A percentile compares a stretch with the other conserved stretches of the same genome.
These are phyloP conservation scores for Cotesia chilonis DNA, from an alignment of 1,140 invertebrate genomes.

Conservation along the genomic window DNA sequence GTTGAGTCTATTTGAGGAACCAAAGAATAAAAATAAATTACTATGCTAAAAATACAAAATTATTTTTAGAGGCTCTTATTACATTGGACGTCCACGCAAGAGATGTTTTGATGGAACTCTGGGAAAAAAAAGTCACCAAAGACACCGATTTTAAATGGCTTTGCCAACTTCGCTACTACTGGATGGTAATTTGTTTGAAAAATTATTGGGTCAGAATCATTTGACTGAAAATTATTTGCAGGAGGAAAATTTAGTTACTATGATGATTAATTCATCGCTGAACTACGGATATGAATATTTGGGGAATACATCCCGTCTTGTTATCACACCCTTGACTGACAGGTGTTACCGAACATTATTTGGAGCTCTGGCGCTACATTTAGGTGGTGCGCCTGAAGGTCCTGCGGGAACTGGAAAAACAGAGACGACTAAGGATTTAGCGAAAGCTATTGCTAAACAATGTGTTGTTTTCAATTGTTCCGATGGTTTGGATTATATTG, in stretches of 20 bases:
- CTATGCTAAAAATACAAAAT: background rate
- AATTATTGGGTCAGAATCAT: constrained; percentile 19
- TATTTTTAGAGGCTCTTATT: constrained; percentile 78
- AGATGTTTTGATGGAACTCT: constrained; percentile 82
- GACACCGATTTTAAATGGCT: constrained; percentile 92
- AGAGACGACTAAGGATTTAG: constrained; percentile 95
- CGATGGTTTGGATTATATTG: constrained; percentile 90
- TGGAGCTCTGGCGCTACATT: constrained; percentile 85
- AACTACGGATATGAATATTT: constrained; percentile 95
- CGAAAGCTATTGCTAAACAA: constrained; percentile 95
- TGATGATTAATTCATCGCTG: constrained; percentile 92
- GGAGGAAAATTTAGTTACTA: constrained; percentile 76
- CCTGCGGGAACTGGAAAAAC: constrained; percentile 96
- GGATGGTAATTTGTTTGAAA: constrained; percentile 75
- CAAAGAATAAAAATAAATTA: background rate
- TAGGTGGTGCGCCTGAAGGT: constrained; percentile 90
- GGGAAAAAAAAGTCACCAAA: constrained; percentile 72
- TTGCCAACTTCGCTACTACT: constrained; percentile 92
- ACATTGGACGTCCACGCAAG: constrained; percentile 92
- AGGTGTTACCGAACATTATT: constrained; percentile 90
- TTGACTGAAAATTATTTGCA: constrained; percentile 46
- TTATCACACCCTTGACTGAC: constrained; percentile 90
- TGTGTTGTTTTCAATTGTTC: constrained; percentile 98
- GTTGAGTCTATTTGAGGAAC: constrained; percentile 33
- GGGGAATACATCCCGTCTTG: constrained; percentile 86